phyloP scores from a whole-genome alignment of 2,888 invertebrate species.

The Hofmannophila pseudospretella region DNA sequence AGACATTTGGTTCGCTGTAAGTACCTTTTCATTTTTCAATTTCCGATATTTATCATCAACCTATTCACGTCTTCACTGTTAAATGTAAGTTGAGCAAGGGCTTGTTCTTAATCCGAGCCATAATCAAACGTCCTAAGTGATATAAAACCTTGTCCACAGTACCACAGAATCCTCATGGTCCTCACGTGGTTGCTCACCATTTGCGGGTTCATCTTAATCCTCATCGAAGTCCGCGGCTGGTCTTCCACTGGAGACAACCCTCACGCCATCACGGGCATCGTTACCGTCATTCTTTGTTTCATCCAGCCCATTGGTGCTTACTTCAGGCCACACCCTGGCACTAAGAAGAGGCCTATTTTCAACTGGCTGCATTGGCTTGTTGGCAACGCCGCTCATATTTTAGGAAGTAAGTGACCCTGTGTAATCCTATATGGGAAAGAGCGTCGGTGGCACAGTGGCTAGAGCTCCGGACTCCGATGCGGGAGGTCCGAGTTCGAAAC shows the following conservation, averaged over 20 bases:
- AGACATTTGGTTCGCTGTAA: slow-evolving; percentile 96
- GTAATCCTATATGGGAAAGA: too few species aligned
- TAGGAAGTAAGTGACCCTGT: slow-evolving; percentile 86
- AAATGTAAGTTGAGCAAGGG: too few species aligned
- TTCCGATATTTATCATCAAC: too few species aligned
- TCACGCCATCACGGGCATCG: slow-evolving; percentile 89
- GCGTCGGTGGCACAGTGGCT: too few species aligned
- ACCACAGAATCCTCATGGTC: slow-evolving; percentile 92
- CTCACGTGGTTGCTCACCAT: slow-evolving; percentile 88
- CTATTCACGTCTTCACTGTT: too few species aligned
- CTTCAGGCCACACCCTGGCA: slow-evolving; percentile 91
- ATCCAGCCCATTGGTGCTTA: slow-evolving; percentile 92
- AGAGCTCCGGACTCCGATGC: too few species aligned
- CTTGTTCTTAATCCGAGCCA: background rate
- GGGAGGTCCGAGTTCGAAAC: too few species aligned
- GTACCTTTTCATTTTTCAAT: too few species aligned
- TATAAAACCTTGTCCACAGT: slow-evolving; percentile 79
- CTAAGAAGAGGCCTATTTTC: slow-evolving; percentile 87
- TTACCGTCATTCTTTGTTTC: slow-evolving; percentile 88
- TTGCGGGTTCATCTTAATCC: slow-evolving; percentile 87
- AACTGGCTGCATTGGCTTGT: slow-evolving; percentile 95
- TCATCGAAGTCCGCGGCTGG: slow-evolving; percentile 88
- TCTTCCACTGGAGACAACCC: slow-evolving; percentile 83
- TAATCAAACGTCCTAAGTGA: too few species aligned
- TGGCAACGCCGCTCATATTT: slow-evolving; percentile 92